Evolutionary conservation across 1,140 invertebrate genomes (phyloP).

Genomic region (Uloborus diversus): DNA sequence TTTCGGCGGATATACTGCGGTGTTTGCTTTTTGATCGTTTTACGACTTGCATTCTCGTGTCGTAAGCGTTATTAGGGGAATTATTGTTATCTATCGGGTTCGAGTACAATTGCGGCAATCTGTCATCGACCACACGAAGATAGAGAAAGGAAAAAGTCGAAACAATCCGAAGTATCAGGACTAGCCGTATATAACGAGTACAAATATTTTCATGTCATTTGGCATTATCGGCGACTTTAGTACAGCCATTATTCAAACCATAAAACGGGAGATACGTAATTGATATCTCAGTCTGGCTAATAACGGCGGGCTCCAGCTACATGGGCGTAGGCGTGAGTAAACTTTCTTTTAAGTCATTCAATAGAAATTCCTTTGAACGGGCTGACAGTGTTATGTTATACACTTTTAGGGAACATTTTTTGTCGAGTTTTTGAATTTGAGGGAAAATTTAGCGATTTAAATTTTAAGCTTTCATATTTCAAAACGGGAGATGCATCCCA

Average conservation of each 20-base stretch:
- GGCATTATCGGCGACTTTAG: slow-evolving; percentile 18
- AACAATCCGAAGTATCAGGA: slow-evolving; percentile 27
- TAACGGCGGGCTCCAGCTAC: neutral
- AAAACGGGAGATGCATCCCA: too few species aligned
- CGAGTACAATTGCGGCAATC: slow-evolving; percentile 46
- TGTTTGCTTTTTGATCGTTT: slow-evolving; percentile 54
- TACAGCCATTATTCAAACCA: slow-evolving; percentile 9
- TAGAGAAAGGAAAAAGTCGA: slow-evolving; percentile 3
- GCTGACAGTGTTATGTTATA: too few species aligned
- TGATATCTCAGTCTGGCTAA: slow-evolving; percentile 15
- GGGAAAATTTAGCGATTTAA: too few species aligned
- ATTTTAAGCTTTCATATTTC: too few species aligned
- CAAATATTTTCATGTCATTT: slow-evolving; percentile 23
- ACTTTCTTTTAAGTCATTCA: too few species aligned
- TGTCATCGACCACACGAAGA: slow-evolving; percentile 23
- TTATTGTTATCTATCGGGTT: slow-evolving; percentile 55
- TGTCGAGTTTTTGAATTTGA: too few species aligned
- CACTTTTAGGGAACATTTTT: too few species aligned
- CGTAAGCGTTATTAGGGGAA: slow-evolving; percentile 42
- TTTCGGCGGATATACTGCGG: slow-evolving; percentile 34
- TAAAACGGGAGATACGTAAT: slow-evolving; percentile 35
- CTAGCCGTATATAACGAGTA: slow-evolving; percentile 34
- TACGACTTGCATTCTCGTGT: slow-evolving; percentile 32
- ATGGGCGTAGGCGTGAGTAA: slow-evolving; percentile 4
- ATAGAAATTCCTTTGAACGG: too few species aligned